Conservation (phyloP, 2,888 invertebrate species). For the Pegoplata infirma region DNA sequence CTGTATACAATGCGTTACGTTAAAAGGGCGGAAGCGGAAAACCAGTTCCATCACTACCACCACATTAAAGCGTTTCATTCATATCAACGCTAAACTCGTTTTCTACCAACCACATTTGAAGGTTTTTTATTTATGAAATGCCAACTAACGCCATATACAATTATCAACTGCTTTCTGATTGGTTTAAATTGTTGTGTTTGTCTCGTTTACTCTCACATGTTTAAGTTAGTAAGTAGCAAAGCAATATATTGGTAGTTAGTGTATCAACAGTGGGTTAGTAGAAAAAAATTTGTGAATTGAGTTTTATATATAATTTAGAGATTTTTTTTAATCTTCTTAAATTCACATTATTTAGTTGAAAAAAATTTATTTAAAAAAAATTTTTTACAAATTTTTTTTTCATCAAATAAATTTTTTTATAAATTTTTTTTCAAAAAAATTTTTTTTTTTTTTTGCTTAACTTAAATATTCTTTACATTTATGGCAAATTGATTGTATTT, state of each 20-base stretch:
- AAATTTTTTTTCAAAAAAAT: no score
- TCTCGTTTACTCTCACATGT: slow-evolving; percentile 29
- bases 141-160: slow-evolving; percentile 56
- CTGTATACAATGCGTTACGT: slow-evolving; percentile 28
- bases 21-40: slow-evolving; percentile 61
- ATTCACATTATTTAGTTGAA: no score
- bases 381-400: no score
- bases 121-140: neutral
- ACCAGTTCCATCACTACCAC: slow-evolving; percentile 64
- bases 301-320: no score
- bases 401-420: no score
- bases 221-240: neutral
- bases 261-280: neutral
- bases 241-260: neutral
- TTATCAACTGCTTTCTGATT: slow-evolving; percentile 47
- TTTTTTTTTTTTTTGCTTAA: no score
- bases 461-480: no score
- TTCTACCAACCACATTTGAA: slow-evolving; percentile 63
- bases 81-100: slow-evolving; percentile 52
- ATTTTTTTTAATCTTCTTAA: no score
- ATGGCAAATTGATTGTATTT: no score
- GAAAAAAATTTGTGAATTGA: no score
- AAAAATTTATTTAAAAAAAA: no score
- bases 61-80: slow-evolving; percentile 49
- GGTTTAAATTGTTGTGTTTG: slow-evolving; percentile 29